These are phyloP conservation scores for Melikaiella ostensackeni DNA, from an alignment of 2,888 invertebrate genomes.

Conservation along the genomic window DNA sequence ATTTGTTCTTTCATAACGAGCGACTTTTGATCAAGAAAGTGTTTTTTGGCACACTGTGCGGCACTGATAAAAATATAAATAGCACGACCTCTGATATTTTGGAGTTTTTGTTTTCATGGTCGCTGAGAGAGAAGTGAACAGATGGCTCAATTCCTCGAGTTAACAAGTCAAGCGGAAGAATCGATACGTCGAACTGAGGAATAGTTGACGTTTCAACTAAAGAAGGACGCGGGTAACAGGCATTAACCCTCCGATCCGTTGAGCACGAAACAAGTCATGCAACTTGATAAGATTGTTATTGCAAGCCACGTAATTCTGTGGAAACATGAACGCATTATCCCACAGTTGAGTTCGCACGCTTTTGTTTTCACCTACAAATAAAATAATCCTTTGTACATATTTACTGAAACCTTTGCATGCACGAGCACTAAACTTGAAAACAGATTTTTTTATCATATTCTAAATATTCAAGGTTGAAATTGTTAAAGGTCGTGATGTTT, in stretches of 20 bases:
- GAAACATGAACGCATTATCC: slow-evolving; percentile 38
- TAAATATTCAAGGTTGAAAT: slow-evolving; percentile 12
- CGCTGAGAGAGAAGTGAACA: background rate
- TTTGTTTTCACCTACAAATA: slow-evolving; percentile 4
- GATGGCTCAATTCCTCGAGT: background rate
- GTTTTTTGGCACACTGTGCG: too few species aligned
- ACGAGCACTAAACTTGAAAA: background rate
- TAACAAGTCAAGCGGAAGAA: slow-evolving; percentile 19
- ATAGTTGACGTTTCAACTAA: slow-evolving; percentile 41
- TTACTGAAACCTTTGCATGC: background rate
- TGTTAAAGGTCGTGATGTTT: background rate
- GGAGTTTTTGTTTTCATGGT: too few species aligned
- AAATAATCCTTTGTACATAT: background rate
- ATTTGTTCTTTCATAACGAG: too few species aligned
- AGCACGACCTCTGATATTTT: too few species aligned
- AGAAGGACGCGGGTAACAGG: slow-evolving; percentile 31
- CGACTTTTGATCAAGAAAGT: too few species aligned
- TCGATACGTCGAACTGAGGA: slow-evolving; percentile 29
- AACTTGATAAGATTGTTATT: slow-evolving; percentile 46
- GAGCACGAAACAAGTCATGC: slow-evolving; percentile 42
- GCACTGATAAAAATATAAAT: too few species aligned
- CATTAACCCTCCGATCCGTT: slow-evolving; percentile 46
- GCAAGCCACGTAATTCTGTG: slow-evolving; percentile 43
- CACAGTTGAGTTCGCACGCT: slow-evolving; percentile 28
- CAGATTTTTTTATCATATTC: slow-evolving; percentile 8